phyloP scores from a whole-genome alignment of 2,113 vertebrate species.

The Upupa epops region DNA sequence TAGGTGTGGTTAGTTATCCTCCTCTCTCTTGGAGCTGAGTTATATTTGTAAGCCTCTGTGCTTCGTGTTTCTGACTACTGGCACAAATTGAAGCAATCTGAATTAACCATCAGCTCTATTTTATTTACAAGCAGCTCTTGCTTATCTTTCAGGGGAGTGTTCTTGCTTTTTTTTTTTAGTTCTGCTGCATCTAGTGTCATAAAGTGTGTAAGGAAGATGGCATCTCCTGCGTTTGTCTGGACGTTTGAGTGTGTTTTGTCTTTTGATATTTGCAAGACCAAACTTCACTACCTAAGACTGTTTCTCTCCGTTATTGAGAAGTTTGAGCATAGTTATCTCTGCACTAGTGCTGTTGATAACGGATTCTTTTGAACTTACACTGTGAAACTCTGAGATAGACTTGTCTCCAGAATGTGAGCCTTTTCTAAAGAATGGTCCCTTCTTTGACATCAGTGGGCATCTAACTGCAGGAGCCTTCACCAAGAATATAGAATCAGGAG shows the following conservation, averaged over 20 bases:
- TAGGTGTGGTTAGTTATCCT: not conserved
- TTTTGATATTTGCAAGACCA: not conserved
- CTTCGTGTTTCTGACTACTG: not conserved
- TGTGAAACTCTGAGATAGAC: accelerated
- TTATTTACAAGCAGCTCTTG: not conserved
- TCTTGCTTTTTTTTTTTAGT: not conserved
- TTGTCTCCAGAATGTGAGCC: not conserved
- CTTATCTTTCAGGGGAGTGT: not conserved
- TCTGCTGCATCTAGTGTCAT: not conserved
- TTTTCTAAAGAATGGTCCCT: not conserved
- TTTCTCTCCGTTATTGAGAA: not conserved
- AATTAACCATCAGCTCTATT: not conserved
- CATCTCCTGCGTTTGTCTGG: not conserved
- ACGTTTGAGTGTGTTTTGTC: not conserved
- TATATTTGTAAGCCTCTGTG: not conserved
- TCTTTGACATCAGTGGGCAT: not conserved
- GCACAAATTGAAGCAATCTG: not conserved
- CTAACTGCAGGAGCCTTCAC: not conserved
- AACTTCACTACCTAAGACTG: not conserved
- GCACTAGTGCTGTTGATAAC: not conserved
- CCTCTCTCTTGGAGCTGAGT: not conserved
- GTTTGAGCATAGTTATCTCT: not conserved
- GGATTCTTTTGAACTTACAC: not conserved
- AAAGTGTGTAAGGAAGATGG: not conserved
- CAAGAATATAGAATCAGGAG: not conserved